Evolutionary conservation across 2,888 invertebrate genomes (phyloP).

Genomic region (Megastigmus dorsalis): DNA sequence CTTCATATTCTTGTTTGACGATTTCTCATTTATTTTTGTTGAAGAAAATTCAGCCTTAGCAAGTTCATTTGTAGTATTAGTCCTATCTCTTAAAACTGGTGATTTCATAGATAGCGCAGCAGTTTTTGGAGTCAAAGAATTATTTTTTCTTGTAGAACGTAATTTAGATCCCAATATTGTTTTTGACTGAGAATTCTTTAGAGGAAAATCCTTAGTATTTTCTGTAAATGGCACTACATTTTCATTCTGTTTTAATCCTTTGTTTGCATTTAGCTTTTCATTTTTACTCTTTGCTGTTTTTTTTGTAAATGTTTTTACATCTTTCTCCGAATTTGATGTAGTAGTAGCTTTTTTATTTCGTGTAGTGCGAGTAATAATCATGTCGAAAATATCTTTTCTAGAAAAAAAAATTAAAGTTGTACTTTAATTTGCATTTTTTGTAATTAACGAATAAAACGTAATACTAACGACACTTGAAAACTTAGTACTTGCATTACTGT

Average conservation of each 20-base stretch:
- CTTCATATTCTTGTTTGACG: neutral
- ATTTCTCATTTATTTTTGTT: neutral
- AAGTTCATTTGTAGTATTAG: constrained; percentile 34
- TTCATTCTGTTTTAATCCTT: constrained; percentile 17
- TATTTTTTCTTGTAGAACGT: neutral
- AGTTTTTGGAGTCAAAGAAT: neutral
- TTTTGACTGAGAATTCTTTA: constrained; percentile 9
- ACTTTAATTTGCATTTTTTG: too few species aligned
- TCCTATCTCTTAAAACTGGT: constrained; percentile 48
- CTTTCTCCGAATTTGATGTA: neutral
- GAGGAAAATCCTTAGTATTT: neutral
- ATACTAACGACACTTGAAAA: too few species aligned
- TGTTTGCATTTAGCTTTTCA: constrained; percentile 18
- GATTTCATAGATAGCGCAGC: constrained; percentile 27
- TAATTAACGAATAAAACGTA: too few species aligned
- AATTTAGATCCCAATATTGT: constrained; percentile 15
- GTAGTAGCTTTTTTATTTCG: constrained; percentile 21
- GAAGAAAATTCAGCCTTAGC: neutral
- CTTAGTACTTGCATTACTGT: too few species aligned
- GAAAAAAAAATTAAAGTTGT: neutral
- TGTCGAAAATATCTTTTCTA: neutral
- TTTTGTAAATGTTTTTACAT: neutral
- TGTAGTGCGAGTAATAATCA: constrained; percentile 24
- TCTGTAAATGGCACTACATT: constrained; percentile 19
- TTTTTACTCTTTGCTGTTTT: neutral